Conservation (phyloP, 2,797 vertebrate genomes). For the Alcedo quadribrachys region DNA sequence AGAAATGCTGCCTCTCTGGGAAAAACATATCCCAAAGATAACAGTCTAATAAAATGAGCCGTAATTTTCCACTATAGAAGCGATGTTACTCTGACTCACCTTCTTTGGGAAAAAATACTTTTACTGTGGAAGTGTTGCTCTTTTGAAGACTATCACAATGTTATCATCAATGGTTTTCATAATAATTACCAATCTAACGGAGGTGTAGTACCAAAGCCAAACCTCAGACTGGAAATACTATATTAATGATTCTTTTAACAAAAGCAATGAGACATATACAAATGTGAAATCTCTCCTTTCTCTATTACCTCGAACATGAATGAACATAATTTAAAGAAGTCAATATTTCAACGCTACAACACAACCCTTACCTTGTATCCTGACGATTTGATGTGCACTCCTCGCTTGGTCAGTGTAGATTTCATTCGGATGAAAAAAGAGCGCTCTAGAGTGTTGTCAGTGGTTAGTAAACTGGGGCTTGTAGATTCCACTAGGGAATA, state of each 20-base stretch:
- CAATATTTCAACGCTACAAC: slow-evolving; percentile 14
- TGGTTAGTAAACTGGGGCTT: slow-evolving; percentile 91
- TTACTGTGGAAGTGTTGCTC: background rate
- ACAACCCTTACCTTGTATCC: slow-evolving; percentile 92
- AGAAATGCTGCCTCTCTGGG: background rate
- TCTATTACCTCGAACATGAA: slow-evolving; percentile 8
- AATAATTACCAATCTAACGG: background rate
- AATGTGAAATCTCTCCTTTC: slow-evolving; percentile 4
- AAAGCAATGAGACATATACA: background rate
- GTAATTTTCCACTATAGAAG: background rate
- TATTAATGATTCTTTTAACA: slow-evolving; percentile 18
- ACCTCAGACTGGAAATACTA: background rate
- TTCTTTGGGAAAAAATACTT: slow-evolving; percentile 15
- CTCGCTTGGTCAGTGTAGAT: slow-evolving; percentile 97
- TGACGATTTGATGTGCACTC: slow-evolving; percentile 99
- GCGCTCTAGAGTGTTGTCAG: slow-evolving; percentile 92
- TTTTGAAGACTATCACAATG: background rate
- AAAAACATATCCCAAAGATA: background rate
- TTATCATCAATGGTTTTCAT: slow-evolving; percentile 19
- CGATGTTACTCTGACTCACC: background rate
- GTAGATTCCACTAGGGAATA: slow-evolving; percentile 90
- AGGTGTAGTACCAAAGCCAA: background rate
- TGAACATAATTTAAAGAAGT: background rate
- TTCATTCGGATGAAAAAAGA: slow-evolving; percentile 99
- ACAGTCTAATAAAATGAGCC: background rate